Evolutionary conservation across 2,113 vertebrate species (phyloP), one percentile per base, ranked within the genome.

Genomic region (Daubentonia madagascariensis): DNA sequence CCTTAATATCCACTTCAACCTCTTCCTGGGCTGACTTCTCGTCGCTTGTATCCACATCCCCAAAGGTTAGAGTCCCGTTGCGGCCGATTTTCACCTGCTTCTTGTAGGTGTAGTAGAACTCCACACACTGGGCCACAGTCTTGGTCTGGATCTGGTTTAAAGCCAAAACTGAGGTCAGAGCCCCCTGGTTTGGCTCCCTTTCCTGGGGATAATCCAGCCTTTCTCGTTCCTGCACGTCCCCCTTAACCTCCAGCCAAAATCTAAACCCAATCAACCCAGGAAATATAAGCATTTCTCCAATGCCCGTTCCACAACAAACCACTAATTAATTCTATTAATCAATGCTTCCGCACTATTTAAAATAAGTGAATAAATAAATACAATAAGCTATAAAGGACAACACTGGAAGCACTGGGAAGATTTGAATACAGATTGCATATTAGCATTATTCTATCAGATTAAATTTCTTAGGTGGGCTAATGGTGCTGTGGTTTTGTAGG

Each of bases 81-180:
- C 99, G 99, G 96, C 99, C 99, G 8, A 99, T 99, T 98, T 99
- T 99, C 96, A 99, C 99, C 72, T 99, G 99, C 93, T 99, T 99
- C 98, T 99, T 99, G 96, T 99, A 99, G 0, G 99, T 99, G 98
- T 99, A 99, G 98, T 99, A 99, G 98, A 99, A 99, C 98, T 99
- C 99, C 95, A 99, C 99, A 52, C 99, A 99, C 98, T 99, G 99
- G 28, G 99, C 99, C 98, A 99, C 99, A 0, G 99, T 99, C 99
- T 99, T 99, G 52, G 99, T 99, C 98, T 99, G 99, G 98, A 99
- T 99, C 99, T 99, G 97, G 35, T 94, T 50, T 54, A 67, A 97
- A 94, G 80, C 37, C 86, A 97, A 95, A 97, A 83, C 25, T 20
- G 79, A 61, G 59, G 79, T 98, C 92, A 97, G 89, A 90, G 23